These are phyloP conservation scores for Hedychridium roseum DNA, from an alignment of 2,888 invertebrate genomes.

Conservation along the genomic window DNA sequence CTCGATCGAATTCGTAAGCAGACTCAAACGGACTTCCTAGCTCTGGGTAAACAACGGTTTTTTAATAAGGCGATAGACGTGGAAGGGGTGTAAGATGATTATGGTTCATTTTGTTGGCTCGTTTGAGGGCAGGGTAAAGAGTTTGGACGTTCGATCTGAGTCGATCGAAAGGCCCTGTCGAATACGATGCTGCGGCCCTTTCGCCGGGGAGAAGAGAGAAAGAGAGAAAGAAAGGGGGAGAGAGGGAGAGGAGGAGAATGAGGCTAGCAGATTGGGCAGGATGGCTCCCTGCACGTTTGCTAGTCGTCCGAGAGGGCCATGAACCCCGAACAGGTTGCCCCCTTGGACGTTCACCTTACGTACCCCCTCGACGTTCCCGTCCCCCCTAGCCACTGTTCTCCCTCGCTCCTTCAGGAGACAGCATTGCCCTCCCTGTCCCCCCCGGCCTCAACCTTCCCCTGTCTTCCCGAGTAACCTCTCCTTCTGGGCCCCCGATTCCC, in stretches of 20 bases:
- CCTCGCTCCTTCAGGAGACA: no score
- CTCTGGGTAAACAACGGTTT: no score
- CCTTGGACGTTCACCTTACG: constrained; percentile 63
- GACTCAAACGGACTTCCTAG: no score
- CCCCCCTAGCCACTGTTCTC: no score
- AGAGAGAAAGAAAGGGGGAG: constrained; percentile 4
- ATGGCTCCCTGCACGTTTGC: constrained; percentile 53
- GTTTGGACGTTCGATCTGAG: no score
- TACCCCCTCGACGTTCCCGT: constrained; percentile 37
- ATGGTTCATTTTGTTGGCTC: no score
- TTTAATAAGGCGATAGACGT: no score
- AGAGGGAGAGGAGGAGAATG: background rate
- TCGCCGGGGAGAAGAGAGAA: constrained; percentile 25
- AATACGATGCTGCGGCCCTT: constrained; percentile 34
- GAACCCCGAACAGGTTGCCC: constrained; percentile 65
- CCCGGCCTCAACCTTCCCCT: constrained; percentile 31
- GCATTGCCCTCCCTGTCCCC: constrained; percentile 36
- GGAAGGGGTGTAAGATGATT: no score
- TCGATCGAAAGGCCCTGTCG: no score
- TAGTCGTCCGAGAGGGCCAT: constrained; percentile 62
- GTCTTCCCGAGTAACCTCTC: constrained; percentile 24
- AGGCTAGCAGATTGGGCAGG: constrained; percentile 51
- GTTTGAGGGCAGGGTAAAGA: no score
- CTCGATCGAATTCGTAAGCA: no score
- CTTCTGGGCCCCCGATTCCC: constrained; percentile 37